A percentile compares a stretch with the other conserved stretches of the same genome.
phyloP scores from a whole-genome alignment of 1,140 invertebrate species.

The Drosophila aff. region DNA sequence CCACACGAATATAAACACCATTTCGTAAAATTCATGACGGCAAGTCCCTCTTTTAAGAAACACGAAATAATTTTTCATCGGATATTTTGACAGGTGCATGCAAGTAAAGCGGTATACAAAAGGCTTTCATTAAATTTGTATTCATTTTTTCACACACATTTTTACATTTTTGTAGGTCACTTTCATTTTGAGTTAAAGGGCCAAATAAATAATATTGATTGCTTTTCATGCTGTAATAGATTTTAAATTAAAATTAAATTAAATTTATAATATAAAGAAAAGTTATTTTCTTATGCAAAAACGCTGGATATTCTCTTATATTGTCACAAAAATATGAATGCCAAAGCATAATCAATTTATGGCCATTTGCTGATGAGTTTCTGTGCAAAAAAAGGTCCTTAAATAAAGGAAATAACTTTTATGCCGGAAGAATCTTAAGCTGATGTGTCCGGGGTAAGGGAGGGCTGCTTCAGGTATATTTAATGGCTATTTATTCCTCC shows the following conservation, averaged over 20 bases:
- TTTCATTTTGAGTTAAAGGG: not conserved
- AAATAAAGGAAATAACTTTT: slow-evolving; percentile 6
- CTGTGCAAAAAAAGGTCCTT: not conserved
- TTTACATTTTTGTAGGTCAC: slow-evolving; percentile 18
- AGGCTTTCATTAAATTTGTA: slow-evolving; percentile 22
- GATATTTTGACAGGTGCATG: slow-evolving; percentile 29
- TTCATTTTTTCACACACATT: not conserved
- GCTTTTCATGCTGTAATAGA: not conserved
- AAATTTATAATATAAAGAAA: not conserved
- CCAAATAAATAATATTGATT: slow-evolving; percentile 7
- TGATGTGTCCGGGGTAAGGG: not conserved
- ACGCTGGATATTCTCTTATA: no score
- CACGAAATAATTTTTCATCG: slow-evolving; percentile 32
- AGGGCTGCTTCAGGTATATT: not conserved
- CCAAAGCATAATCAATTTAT: not conserved
- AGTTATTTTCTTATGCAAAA: no score
- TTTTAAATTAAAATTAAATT: not conserved
- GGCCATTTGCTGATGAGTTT: not conserved
- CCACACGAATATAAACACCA: slow-evolving; percentile 6
- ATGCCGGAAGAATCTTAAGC: not conserved
- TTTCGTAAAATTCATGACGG: slow-evolving; percentile 1
- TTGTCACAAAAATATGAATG: not conserved
- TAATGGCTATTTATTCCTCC: slow-evolving; percentile 5
- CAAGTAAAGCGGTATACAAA: slow-evolving; percentile 7
- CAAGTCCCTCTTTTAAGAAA: slow-evolving; percentile 1